Evolutionary conservation across 2,888 invertebrate genomes (phyloP), one percentile per base, ranked within the genome.

Genomic region (Anodontia alba): DNA sequence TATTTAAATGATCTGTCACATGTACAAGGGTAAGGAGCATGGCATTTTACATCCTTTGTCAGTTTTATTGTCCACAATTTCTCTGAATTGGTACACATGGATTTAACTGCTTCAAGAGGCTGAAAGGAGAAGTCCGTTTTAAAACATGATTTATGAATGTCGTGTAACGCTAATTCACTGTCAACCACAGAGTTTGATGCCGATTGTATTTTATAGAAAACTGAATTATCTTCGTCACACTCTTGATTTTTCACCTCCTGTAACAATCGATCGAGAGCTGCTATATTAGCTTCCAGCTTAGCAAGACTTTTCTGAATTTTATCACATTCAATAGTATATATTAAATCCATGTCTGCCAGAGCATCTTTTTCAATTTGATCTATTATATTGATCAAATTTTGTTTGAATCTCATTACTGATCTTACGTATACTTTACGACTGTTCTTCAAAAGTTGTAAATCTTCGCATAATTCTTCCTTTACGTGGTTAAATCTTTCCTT

Each of bases 301-400:
- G 62, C 54, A 15, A 85, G 49, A 38, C 76, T 85, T 20, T 72
- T 62, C 23, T 85, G 73, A 31, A 76, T 51, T 51, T 72, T 80
- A 0, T 73, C 51, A 29, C 42, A 73, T 51, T 85, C 78, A 38
- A 70, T 20, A 23, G 49, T 62, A 46, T 62, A 85, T 20, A 83
- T 33, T 0, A 31, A 26, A 43, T 85, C 83, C 85, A 85, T 85
- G 67, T 80, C 76, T 33, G 46, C 66, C 10, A 85, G 29, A 0
- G 85, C 85, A 31, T 85, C 78, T 69, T 83, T 85, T 33, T 85
- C 85, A 20, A 85, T 76, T 29, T 31, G 66, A 33, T 85, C 82
- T 36, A 85, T 67, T 0, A 80, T 43, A n/a, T 80, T 46, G 7
- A 83, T 67, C 1, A 83, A 57, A 31, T 51, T 78, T 20, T 78